Conservation (phyloP, 2,888 invertebrate species). For the Heliconius aoede region DNA sequence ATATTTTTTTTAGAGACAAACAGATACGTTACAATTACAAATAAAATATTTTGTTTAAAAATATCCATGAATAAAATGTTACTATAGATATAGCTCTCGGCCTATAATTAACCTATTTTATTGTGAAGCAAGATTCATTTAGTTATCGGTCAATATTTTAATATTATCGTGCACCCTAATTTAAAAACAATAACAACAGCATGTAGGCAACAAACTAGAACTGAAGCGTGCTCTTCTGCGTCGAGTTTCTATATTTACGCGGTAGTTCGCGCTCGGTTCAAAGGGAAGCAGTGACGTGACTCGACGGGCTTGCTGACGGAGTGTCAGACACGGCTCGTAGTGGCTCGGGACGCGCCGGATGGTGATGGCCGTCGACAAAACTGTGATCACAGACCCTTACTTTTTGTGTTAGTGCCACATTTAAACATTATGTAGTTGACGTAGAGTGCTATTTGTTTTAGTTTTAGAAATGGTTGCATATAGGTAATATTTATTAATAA, state of each 20-base stretch:
- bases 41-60: no score
- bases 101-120: not conserved
- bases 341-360: constrained; percentile 58
- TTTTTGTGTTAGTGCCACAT: constrained; percentile 60
- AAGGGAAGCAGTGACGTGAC: constrained; percentile 75
- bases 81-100: no score
- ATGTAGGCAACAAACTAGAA: constrained; percentile 49
- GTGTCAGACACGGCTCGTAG: constrained; percentile 59
- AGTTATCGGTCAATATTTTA: not conserved
- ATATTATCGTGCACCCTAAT: constrained; percentile 33
- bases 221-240: constrained; percentile 64
- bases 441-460: constrained; percentile 54
- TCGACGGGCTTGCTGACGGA: constrained; percentile 51
- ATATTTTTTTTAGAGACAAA: no score
- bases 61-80: no score
- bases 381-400: constrained; percentile 55
- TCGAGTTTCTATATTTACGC: constrained; percentile 80
- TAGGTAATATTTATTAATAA: constrained; percentile 55
- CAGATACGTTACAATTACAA: no score
- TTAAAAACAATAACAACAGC: constrained; percentile 52
- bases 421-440: constrained; percentile 40
- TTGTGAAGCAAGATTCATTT: not conserved
- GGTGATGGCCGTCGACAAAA: constrained; percentile 55
- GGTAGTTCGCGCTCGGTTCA: constrained; percentile 72
- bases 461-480: constrained; percentile 64